A percentile compares a stretch with the other conserved stretches of the same genome.
Conservation (phyloP, 2,797 vertebrate genomes). For the Gorsachius magnificus region DNA sequence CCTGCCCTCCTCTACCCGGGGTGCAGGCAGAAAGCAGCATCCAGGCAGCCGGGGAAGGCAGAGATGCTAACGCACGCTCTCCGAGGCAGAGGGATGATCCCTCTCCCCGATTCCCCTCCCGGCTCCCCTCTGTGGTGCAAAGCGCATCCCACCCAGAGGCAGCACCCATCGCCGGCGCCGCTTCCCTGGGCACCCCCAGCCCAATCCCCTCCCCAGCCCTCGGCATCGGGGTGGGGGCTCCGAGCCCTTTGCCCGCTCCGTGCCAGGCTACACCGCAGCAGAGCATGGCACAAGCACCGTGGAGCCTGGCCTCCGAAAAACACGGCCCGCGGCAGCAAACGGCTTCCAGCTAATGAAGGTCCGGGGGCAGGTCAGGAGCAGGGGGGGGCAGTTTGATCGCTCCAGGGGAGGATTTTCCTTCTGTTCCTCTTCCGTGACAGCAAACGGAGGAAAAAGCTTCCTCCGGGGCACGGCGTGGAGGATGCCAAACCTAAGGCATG, state of each 20-base stretch:
- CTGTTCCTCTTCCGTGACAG: not conserved
- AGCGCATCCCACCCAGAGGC: not conserved
- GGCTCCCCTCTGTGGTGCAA: not conserved
- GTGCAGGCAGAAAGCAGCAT: not conserved
- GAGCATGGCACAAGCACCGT: fast-evolving
- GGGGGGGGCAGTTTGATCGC: not conserved
- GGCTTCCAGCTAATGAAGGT: not conserved
- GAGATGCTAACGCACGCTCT: fast-evolving
- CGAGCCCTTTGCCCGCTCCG: not conserved
- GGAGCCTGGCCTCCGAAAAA: not conserved
- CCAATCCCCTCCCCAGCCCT: not conserved
- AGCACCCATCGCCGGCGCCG: not conserved
- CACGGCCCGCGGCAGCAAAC: not conserved
- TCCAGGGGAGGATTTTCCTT: not conserved
- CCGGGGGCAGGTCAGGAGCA: not conserved
- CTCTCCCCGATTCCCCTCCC: not conserved
- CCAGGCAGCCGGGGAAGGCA: not conserved
- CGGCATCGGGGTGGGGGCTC: not conserved
- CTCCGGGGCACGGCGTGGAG: not conserved
- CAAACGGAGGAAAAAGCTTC: not conserved
- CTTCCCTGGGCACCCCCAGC: not conserved
- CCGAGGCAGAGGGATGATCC: fast-evolving
- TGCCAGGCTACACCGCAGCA: not conserved
- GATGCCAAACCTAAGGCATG: not conserved
- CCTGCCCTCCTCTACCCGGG: not conserved